A percentile compares a stretch with the other conserved stretches of the same genome.
phyloP scores from a whole-genome alignment of 2,113 vertebrate species.

The Phalacrocorax pelagicus region DNA sequence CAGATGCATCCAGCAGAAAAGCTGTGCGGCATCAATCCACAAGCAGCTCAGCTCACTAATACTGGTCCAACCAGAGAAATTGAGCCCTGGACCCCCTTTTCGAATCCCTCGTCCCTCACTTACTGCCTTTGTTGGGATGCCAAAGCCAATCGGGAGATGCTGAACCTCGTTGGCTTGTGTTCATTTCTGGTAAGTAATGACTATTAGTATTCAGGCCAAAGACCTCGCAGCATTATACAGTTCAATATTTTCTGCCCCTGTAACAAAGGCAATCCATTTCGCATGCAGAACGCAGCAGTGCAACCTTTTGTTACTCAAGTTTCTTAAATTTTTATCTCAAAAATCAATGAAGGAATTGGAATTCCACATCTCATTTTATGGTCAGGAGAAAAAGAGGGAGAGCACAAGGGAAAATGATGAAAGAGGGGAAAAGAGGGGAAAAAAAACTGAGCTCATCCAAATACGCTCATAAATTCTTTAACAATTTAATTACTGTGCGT shows the following conservation, averaged over 20 bases:
- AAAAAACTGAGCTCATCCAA: neutral
- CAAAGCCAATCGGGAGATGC: conserved; percentile 3
- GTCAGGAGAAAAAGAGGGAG: conserved; percentile 4
- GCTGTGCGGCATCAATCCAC: rapidly evolving
- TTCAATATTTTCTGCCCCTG: conserved; percentile 59
- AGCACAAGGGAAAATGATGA: neutral
- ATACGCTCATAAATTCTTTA: conserved; percentile 47
- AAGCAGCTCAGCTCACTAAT: neutral
- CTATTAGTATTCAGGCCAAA: conserved; percentile 66
- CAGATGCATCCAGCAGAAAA: neutral
- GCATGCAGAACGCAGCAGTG: conserved; percentile 12
- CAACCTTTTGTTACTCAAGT: conserved; percentile 55
- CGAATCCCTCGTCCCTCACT: neutral
- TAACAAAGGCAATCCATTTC: conserved; percentile 60
- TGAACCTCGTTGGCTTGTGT: neutral
- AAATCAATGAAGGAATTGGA: conserved; percentile 66
- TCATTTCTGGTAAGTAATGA: conserved; percentile 40
- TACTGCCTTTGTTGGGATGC: neutral
- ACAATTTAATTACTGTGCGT: conserved; percentile 57
- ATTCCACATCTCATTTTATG: conserved; percentile 50
- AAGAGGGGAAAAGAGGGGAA: neutral
- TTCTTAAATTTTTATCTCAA: conserved; percentile 68
- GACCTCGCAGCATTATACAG: conserved; percentile 8
- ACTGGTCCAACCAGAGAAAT: neutral
- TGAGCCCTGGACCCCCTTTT: neutral